Conservation (phyloP, 1,140 invertebrate species). For the Battus philenor region DNA sequence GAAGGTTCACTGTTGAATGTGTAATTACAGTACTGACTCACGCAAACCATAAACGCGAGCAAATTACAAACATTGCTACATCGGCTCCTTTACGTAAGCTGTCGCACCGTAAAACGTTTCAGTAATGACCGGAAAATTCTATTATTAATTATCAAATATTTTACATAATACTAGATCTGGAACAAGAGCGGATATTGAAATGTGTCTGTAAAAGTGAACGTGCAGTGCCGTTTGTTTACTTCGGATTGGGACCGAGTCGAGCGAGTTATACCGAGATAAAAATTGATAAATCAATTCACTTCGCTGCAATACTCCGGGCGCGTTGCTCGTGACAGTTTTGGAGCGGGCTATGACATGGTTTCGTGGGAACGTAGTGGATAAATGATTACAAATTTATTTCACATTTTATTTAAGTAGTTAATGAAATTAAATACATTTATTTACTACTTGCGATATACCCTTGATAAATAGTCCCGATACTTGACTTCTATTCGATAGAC, state of each 20-base stretch:
- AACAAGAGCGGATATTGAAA: neutral
- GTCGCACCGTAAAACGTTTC: neutral
- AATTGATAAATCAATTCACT: slow-evolving; percentile 5
- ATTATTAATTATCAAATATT: neutral
- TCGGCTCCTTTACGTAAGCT: slow-evolving; percentile 1
- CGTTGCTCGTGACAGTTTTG: slow-evolving; percentile 1
- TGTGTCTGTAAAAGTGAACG: neutral
- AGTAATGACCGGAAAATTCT: neutral
- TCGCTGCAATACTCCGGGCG: neutral
- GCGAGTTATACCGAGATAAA: slow-evolving; percentile 2
- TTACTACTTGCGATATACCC: no score
- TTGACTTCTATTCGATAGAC: no score
- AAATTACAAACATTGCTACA: slow-evolving; percentile 6
- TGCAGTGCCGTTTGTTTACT: neutral
- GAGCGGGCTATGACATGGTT: slow-evolving; percentile 7
- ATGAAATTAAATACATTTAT: no score
- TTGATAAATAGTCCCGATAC: no score
- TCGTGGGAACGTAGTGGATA: slow-evolving; percentile 10
- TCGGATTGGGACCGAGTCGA: neutral
- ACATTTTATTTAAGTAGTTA: no score
- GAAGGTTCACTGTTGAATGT: slow-evolving; percentile 10
- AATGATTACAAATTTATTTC: no score
- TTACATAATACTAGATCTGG: neutral
- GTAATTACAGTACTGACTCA: slow-evolving; percentile 6
- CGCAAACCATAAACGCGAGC: slow-evolving; percentile 8